Percentiles rank a stretch among this genome's conserved stretches.
Conservation (phyloP, 2,113 vertebrate genomes). For the Lagenorhynchus albirostris region DNA sequence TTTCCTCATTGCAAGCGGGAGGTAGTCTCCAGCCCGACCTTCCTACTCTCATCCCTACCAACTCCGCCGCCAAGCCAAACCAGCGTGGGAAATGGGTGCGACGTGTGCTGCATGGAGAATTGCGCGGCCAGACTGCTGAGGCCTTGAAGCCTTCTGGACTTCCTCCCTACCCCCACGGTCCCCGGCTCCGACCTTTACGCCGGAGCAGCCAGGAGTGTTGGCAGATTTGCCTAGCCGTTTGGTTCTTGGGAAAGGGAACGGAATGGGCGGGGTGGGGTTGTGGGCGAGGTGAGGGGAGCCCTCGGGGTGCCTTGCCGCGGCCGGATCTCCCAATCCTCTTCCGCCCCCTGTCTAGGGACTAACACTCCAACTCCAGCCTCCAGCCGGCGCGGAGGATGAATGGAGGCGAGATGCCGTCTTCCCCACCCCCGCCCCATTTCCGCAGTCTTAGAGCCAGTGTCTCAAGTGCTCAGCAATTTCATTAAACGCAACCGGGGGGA, state of each 20-base stretch:
- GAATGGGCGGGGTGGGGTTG: not conserved
- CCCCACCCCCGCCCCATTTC: slow-evolving; percentile 70
- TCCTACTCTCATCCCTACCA: slow-evolving; percentile 30
- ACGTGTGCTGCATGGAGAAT: slow-evolving; percentile 82
- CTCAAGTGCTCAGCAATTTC: slow-evolving; percentile 60
- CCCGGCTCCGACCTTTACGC: not conserved
- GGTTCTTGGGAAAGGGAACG: not conserved
- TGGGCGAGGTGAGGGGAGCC: not conserved
- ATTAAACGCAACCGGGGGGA: slow-evolving; percentile 66
- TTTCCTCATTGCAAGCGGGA: slow-evolving; percentile 73
- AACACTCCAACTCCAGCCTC: not conserved
- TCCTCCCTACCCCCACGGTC: not conserved
- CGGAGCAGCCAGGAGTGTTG: not conserved
- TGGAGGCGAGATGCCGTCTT: not conserved
- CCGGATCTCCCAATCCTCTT: not conserved
- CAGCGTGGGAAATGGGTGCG: slow-evolving; percentile 84
- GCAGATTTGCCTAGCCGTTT: not conserved
- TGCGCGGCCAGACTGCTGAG: not conserved
- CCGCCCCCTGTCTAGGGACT: not conserved
- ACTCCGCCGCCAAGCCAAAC: slow-evolving; percentile 65
- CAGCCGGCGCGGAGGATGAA: slow-evolving; percentile 3
- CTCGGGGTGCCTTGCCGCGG: not conserved
- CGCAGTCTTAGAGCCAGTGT: slow-evolving; percentile 46
- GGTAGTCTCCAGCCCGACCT: slow-evolving; percentile 66
- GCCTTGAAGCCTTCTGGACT: not conserved